A percentile compares a stretch with the other conserved stretches of the same genome.
phyloP scores from a whole-genome alignment of 2,888 invertebrate species.

The Oligia latruncula region DNA sequence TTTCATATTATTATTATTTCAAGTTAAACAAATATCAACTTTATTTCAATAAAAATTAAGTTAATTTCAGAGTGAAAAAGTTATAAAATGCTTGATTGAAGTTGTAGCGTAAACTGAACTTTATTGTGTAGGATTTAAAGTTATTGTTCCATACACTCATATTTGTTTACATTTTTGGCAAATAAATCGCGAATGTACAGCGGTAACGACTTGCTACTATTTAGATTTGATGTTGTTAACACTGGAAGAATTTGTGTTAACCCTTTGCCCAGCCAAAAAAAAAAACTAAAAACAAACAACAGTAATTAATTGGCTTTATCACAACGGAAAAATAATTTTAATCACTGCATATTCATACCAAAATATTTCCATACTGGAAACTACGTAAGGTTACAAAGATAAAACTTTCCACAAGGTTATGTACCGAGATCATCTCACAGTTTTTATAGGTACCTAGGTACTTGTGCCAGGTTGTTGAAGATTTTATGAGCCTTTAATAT shows the following conservation, averaged over 20 bases:
- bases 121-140: too few species aligned
- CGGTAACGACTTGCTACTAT: neutral
- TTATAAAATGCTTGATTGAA: too few species aligned
- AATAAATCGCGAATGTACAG: neutral
- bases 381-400: constrained; percentile 29
- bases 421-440: constrained; percentile 40
- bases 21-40: too few species aligned
- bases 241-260: neutral
- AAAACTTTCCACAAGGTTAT: constrained; percentile 33
- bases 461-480: constrained; percentile 39
- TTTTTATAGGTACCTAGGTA: constrained; percentile 28
- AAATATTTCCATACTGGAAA: constrained; percentile 24
- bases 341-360: neutral
- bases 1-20: too few species aligned
- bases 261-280: too few species aligned
- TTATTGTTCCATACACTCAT: too few species aligned
- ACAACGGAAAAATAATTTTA: constrained; percentile 3
- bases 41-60: too few species aligned
- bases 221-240: neutral
- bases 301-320: constrained; percentile 9
- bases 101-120: too few species aligned
- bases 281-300: too few species aligned
- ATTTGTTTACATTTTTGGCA: too few species aligned
- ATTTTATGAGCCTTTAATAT: constrained; percentile 54
- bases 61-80: too few species aligned